A percentile compares a stretch with the other conserved stretches of the same genome.
Evolutionary conservation across 2,888 invertebrate genomes (phyloP).

Genomic region (Scaeva pyrastri): DNA sequence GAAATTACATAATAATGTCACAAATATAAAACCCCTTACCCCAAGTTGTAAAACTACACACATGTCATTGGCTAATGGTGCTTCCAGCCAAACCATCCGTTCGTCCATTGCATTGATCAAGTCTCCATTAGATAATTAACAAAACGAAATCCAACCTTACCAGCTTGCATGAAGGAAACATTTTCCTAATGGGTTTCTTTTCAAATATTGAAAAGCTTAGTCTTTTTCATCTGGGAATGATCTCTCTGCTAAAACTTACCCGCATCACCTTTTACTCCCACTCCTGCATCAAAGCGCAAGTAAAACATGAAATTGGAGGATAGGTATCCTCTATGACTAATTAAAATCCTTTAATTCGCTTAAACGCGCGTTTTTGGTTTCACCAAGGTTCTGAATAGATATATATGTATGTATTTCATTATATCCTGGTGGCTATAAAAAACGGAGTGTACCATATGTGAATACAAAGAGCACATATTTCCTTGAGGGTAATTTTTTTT

Average conservation of each 20-base stretch:
- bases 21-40: not conserved
- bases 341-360: constrained; percentile 75
- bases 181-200: constrained; percentile 64
- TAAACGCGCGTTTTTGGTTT: constrained; percentile 64
- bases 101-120: too few species aligned
- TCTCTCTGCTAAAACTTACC: too few species aligned
- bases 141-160: constrained; percentile 8
- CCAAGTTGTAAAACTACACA: not conserved
- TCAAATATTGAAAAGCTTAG: not conserved
- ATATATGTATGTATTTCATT: constrained; percentile 37
- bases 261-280: too few species aligned
- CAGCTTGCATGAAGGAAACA: constrained; percentile 10
- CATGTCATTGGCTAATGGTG: constrained; percentile 1
- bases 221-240: constrained; percentile 30
- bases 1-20: not conserved
- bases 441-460: constrained; percentile 25
- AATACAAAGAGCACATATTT: constrained; percentile 11
- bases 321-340: constrained; percentile 46
- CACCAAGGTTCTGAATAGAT: constrained; percentile 40
- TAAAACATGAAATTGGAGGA: not conserved
- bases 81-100: constrained; percentile 36
- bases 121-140: constrained; percentile 62
- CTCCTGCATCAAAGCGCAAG: not conserved
- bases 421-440: constrained; percentile 25
- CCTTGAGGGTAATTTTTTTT: not conserved